Evolutionary conservation across 2,888 invertebrate species (phyloP), one percentile per base, ranked within the genome.

Genomic region (Horisme vitalbata): DNA sequence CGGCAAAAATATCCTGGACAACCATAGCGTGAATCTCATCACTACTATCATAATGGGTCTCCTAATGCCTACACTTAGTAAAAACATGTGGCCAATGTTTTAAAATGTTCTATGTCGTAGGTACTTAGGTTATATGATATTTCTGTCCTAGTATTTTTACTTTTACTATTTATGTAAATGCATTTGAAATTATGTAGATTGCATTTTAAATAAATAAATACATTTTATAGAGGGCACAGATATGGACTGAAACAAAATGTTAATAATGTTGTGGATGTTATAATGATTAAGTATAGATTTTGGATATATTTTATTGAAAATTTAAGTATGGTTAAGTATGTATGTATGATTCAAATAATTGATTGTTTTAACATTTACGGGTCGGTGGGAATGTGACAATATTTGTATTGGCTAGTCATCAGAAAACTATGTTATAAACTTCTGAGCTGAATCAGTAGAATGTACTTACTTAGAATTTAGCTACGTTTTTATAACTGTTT

Each of bases 11-110:
- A 83, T 96, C 35, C 78, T 97, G 28, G 96, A 96, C 72, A 97
- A 97, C 77, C 95, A 97, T 71, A 94, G 95, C 69, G 96, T 97
- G 0, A 97, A 97, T 82, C 91, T 97, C 28, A 87, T 97, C 46
- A 94, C 96, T 0, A 94, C 94, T 46, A 92, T 97, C 37, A 77
- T 94, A 5, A 95, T 94, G 62, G 95, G 94, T 1, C 75, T 96
- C 1, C 78, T 93, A 3, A 91, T 95, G 65, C 95, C 96, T 7
- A 89, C 91, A 57, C 63, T 95, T 15, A 71, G 81, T 60, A 85
- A 83, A 69, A 68, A 61, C 28, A 52, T 82, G 3, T 87, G 86
- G 83, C 75, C 77, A 15, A 14, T 70, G 12, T 75, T 74, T 50
- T 79, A 56, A 63, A 7, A 6, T 18, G 4, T 18, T n/a, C n/a